These are phyloP conservation scores for Pelvicachromis taeniatus DNA, from an alignment of 2,113 vertebrate species.

Conservation along the genomic window DNA sequence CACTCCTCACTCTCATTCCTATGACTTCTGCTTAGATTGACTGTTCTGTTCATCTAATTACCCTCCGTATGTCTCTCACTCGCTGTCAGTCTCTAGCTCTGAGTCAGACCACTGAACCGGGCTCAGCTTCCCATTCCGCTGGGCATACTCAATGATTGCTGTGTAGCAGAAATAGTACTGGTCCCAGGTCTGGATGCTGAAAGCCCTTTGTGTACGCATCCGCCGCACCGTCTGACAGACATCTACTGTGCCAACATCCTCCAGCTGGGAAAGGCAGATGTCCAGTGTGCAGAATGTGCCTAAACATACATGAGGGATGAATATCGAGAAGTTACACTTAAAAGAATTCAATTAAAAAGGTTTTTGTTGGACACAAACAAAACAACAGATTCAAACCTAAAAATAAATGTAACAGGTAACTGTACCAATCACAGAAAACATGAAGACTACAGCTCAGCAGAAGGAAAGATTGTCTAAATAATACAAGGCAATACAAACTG, in stretches of 20 bases:
- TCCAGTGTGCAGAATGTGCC: conserved; percentile 81
- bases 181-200: conserved; percentile 82
- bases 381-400: background rate
- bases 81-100: conserved; percentile 81
- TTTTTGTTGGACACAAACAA: background rate
- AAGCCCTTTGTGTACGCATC: conserved; percentile 78
- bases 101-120: conserved; percentile 82
- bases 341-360: background rate
- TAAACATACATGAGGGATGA: background rate
- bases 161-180: conserved; percentile 81
- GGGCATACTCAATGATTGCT: conserved; percentile 75
- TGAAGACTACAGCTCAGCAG: background rate
- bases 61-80: conserved; percentile 52
- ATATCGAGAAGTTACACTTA: background rate
- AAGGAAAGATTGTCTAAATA: background rate
- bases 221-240: conserved; percentile 73
- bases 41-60: background rate
- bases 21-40: conserved; percentile 18
- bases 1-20: conserved; percentile 17
- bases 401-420: background rate
- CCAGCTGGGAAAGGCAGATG: conserved; percentile 78
- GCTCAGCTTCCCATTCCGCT: conserved; percentile 71
- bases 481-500: background rate
- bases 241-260: conserved; percentile 76
- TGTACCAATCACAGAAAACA: background rate